phyloP scores from a whole-genome alignment of 1,140 invertebrate genomes.

The Drosophila asahinai region DNA sequence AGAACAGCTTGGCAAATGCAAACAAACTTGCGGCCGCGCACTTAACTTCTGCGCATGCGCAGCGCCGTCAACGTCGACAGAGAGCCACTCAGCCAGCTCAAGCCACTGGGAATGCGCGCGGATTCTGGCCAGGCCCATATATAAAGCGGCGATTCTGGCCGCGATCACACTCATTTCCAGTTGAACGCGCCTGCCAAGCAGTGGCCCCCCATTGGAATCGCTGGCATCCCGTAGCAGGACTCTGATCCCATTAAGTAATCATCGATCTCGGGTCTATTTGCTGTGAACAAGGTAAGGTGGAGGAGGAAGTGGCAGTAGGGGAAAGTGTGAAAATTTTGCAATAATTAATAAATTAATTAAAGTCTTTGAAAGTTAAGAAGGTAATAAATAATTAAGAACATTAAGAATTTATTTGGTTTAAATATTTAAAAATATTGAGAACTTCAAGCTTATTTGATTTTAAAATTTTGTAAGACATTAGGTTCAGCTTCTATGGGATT shows the following conservation, averaged over 20 bases:
- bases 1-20: constrained; percentile 55
- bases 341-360: not conserved
- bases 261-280: constrained; percentile 1
- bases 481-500: no score
- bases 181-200: constrained; percentile 43
- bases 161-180: constrained; percentile 65
- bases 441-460: no score
- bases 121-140: constrained; percentile 62
- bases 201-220: constrained; percentile 12
- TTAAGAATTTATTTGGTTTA: no score
- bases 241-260: constrained; percentile 6
- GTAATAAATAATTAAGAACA: no score
- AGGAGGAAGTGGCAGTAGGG: no score
- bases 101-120: constrained; percentile 60
- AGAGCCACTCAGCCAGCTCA: constrained; percentile 6
- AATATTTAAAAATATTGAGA: no score
- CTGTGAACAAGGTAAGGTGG: constrained; percentile 12
- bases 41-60: constrained; percentile 57
- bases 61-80: constrained; percentile 38
- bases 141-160: constrained; percentile 70
- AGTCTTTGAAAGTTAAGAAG: no score
- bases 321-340: not conserved
- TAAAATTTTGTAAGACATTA: no score
- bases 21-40: constrained; percentile 46
- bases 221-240: constrained; percentile 15